Base-by-base conservation (phyloP, 2,888 invertebrate genomes). In the Drosophila villosipedis region DNA sequence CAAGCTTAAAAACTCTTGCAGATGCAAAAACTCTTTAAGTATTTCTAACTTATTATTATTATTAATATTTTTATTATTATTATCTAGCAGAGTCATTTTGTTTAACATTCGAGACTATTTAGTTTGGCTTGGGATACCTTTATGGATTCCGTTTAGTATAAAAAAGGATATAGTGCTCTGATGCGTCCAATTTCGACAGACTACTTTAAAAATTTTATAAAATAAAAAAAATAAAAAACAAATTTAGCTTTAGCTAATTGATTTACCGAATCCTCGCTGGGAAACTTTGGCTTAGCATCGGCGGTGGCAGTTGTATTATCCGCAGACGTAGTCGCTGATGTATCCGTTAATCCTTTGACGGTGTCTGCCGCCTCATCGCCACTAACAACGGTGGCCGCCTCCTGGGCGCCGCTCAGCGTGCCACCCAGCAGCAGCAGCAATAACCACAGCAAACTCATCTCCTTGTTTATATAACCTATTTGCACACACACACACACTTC, bases 401-500 rank as follows among this genome's bases (percentile, higher is more conserved):
- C 68, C 64, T 82, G 82, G 30, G 59, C 75, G 60, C 62, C 31
- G 55, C 61, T 30, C 14, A 78, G 41, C 9, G 58, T 50, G 33
- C 28, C 22, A 14, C 49, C 68, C 55, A 78, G 61, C 73, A 87
- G 64, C 69, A 88, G 68, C 59, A 71, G 60, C 37, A 72, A n/a
- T 52, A 70, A 68, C 39, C 71, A 70, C 16, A 77, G 39, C 66
- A 76, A 63, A 74, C 73, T 75, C 84, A 84, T 84, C 57, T 84
- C 60, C 57, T 86, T 66, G 28, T 41, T 5, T 41, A 25, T 16
- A 30, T 19, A 28, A 4, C 37, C 1, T 52, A 9, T 47, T n/a
- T 50, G 41, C 66, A 47, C 53, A n/a, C 14, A n/a, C 35, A 35
- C 35, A 35, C 35, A 14, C 66, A 55, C 68, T 68, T 37, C 0